Evolutionary conservation across 2,888 invertebrate genomes (phyloP), one percentile per base, ranked within the genome.

Genomic region (Leistus spinibarbis): DNA sequence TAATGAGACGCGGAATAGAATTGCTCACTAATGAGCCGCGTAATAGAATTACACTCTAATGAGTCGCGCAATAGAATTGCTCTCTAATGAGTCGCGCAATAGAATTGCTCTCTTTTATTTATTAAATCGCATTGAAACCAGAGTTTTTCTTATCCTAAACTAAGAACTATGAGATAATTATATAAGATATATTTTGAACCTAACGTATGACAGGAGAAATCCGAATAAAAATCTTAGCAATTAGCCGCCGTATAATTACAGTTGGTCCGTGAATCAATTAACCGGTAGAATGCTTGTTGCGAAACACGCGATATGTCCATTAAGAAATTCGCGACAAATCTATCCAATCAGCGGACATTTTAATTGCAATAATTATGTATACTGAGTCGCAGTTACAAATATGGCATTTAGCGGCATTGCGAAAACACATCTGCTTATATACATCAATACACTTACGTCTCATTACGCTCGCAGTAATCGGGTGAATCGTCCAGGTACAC

Each of bases 401-500:
- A 23, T 63, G 22, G 63, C 22, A 13, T 20, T 63, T 63, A 63
- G 13, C 16, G 63, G 24, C 63, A 63, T 57, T 57, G 3, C 10
- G 13, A 13, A 63, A 20, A 1, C 24, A 0, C 5, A 20, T 19
- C n/a, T 7, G 13, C 9, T 2, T 22, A 63, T 5, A 22, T 2
- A 63, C 9, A 20, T 13, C 19, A 20, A 63, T 23, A 22, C 23
- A 88, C 91, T 89, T 86, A 95, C 93, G 92, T 92, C 77, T 92
- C 90, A 85, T 96, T 94, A 76, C 91, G 90, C 85, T 95, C 94
- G 84, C 97, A 97, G 84, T 95, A 97, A 85, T 96, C 95, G 0
- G 96, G 96, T 17, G 96, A 96, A 81, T 96, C 94, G 82, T 96
- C 94, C 80, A 97, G 86, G 83, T 93, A 97, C 16, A 97, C 95